Base-by-base conservation (phyloP, 1,140 invertebrate species). In the Agrypnia vestita region DNA sequence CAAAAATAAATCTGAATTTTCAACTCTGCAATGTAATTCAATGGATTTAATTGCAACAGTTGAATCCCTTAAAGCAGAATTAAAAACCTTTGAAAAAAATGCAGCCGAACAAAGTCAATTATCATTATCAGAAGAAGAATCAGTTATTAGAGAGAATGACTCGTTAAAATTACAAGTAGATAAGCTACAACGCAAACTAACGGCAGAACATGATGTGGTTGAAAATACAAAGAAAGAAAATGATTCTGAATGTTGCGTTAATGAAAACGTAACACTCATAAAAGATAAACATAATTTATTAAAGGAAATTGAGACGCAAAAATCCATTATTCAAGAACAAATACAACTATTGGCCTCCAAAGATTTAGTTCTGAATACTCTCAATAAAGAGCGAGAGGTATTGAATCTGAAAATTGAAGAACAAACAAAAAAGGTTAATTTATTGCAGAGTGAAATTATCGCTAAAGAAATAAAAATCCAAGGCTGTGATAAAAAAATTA, bases 301-400 rank as follows among this genome's bases (percentile, higher is more conserved):
- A n/a, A 67, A 46, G 12, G 62, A 67, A 67, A 46, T 67, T 15
- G 62, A 46, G 17, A 44, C 35, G 7, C 44, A 44, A 10, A n/a
- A n/a, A 15, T 15, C 6, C 13, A 43, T 44, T 15, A 46, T 44
- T 1, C 0, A 44, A 15, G 8, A 4, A n/a, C 43, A 44, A 1
- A 13, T 44, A 67, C 13, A 43, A 15, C n/a, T 44, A 15, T 17
- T 67, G 13, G 44, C 44, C 10, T 15, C 35, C 10, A 67, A 67
- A 67, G 35, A 67, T 47, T 10, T 15, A 11, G 15, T 67, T 67
- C 35, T 67, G 35, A 67, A 43, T 67, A 15, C 13, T 44, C 35
- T 67, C 15, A 44, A 25, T 17, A 9, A 67, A 17, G 62, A 67
- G 44, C 43, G 44, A 46, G 15, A 15, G 7, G 44, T 44, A 46